phyloP scores from a whole-genome alignment of 2,113 vertebrate genomes.

The Isichthys henryi region DNA sequence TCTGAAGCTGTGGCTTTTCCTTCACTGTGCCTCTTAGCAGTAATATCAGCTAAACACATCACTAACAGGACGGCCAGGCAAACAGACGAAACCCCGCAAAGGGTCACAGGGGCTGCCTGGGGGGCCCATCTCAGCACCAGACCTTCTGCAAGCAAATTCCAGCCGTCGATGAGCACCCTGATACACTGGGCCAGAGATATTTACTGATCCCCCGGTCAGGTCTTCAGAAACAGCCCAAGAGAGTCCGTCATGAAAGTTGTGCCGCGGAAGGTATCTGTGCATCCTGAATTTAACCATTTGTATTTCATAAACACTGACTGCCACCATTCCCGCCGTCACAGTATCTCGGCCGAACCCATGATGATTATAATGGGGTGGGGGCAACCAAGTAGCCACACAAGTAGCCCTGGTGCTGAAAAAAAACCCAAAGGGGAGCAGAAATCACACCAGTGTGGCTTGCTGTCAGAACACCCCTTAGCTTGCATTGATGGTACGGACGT shows the following conservation, averaged over 20 bases:
- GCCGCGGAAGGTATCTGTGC: neutral
- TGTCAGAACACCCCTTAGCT: neutral
- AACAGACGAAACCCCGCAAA: neutral
- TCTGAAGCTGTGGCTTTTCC: neutral
- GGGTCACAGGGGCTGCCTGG: neutral
- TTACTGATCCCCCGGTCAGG: neutral
- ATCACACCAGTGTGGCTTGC: neutral
- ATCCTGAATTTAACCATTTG: neutral
- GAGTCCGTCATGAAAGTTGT: neutral
- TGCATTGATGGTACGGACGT: neutral
- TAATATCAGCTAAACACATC: neutral
- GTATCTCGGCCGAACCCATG: neutral
- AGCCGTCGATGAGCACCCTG: neutral
- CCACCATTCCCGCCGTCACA: neutral
- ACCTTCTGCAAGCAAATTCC: neutral
- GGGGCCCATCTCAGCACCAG: neutral
- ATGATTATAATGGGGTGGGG: neutral
- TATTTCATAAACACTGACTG: neutral
- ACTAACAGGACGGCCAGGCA: neutral
- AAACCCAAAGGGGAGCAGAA: neutral
- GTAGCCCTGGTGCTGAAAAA: neutral
- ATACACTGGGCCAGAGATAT: neutral
- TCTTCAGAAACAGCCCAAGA: neutral
- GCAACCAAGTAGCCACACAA: neutral
- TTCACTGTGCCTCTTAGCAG: neutral